Base-by-base conservation (phyloP, 2,888 invertebrate species). In the Melitaea athalia region DNA sequence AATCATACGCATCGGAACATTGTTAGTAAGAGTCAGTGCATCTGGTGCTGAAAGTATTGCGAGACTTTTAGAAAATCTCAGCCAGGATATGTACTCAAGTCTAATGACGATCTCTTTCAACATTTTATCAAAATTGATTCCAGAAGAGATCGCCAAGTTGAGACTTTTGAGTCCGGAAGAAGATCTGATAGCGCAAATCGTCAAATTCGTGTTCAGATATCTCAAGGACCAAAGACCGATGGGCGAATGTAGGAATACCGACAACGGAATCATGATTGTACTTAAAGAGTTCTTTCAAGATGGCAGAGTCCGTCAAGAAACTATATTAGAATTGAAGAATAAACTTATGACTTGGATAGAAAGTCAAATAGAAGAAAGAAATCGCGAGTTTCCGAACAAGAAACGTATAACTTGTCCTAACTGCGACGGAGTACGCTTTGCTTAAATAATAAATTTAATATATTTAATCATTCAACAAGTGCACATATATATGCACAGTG, bases 271-370 rank as follows among this genome's bases (percentile, higher is more conserved):
- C n/a, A 67, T 85, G 0, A 77, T 86, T 14, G 82, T 91, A 1
- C 68, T 93, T 10, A 88, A 85, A 70, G 88, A 91, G 70, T 92
- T 92, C 74, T 92, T 93, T 78, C 89, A 90, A 76, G 87, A 92
- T 17, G 93, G 93, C 0, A 74, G 80, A 0, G 80, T 93, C 5
- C 81, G 86, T 7, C 84, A 85, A 67, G 87, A 88, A 0, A 89
- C 88, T 0, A 86, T 93, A 63, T 64, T 90, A 63, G 47, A 74
- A 60, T 77, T 93, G 72, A 92, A 87, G 71, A 80, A 86, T 55
- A 77, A 82, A 5, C 76, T 92, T 4, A 73, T 89, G 0, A 67
- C 57, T 0, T 91, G 84, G 85, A 75, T 92, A 0, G 80, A 84
- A 1, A 75, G 79, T 0, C 84, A 92, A 73, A 80, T 86, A 3